A percentile compares a stretch with the other conserved stretches of the same genome.
phyloP scores from a whole-genome alignment of 2,113 vertebrate genomes.

The Nothoprocta perdicaria region DNA sequence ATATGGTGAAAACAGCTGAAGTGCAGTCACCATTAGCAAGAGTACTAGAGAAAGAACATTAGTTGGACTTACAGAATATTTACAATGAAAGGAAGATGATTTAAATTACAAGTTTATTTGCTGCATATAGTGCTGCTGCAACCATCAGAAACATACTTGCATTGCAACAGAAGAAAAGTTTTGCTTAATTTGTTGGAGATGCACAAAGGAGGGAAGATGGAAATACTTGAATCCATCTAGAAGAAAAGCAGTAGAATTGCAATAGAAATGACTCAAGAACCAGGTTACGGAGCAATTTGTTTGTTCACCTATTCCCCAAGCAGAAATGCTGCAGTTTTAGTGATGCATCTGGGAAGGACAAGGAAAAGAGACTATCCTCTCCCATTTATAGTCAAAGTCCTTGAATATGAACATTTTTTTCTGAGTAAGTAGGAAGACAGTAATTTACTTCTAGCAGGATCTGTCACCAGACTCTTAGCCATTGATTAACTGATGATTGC shows the following conservation, averaged over 20 bases:
- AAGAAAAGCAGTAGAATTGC: not conserved
- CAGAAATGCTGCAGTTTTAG: not conserved
- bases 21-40: not conserved
- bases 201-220: not conserved
- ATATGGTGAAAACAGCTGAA: not conserved
- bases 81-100: not conserved
- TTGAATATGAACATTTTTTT: not conserved
- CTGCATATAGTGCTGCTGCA: not conserved
- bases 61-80: not conserved
- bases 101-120: not conserved
- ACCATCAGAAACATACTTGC: not conserved
- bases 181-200: not conserved
- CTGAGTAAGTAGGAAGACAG: not conserved
- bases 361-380: not conserved
- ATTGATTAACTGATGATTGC: not conserved
- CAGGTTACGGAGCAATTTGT: not conserved
- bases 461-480: not conserved
- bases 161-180: not conserved
- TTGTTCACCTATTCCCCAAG: not conserved
- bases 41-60: not conserved
- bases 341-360: not conserved
- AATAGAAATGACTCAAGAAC: not conserved
- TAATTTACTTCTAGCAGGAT: not conserved
- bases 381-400: not conserved
- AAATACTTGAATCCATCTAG: not conserved